Base-by-base conservation (phyloP, 2,113 vertebrate genomes). In the Gymnorhina tibicen region DNA sequence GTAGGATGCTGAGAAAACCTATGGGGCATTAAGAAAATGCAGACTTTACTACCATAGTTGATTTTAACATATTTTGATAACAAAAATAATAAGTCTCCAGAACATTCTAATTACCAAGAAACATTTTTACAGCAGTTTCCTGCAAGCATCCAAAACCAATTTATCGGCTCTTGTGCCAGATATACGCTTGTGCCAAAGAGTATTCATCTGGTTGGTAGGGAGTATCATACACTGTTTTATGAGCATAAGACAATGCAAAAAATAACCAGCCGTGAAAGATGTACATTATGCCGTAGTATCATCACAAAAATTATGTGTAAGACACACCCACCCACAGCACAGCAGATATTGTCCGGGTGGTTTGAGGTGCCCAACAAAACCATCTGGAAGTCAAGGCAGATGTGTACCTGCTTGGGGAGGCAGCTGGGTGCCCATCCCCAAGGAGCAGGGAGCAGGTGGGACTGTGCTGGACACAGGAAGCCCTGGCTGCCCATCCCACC, bases 401-500 rank as follows among this genome's bases (percentile, higher is more conserved):
- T 10, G 30, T 24, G 60, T 49, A 37, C 10, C 55, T 5, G 22
- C 13, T 10, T 23, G 7, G 3, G 39, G 41, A 66, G 49, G 58
- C 23, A 46, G 23, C 30, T 4, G 3, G 16, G 42, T 27, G n/a
- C 23, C 28, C 28, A 22, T 9, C 2, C 12, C 47, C 0, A 0
- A 11, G 28, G 6, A 1, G 3, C 13, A 44, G 44, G 41, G 21
- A 64, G 18, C 28, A 19, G 41, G 24, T 9, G 59, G 70, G 46
- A 44, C 14, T 1, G 7, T 39, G 35, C 10, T 6, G 73, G 68
- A 13, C 27, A 16, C 4, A 1, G 19, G 5, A 50, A 16, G 5
- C 28, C n/a, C 32, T 30, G 37, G 18, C 6, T 0, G 0, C 30
- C 28, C 7, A 1, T 44, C 9, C 68, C 64, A 64, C 6, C 35